phyloP scores from a whole-genome alignment of 1,140 invertebrate species.

The Brachionus asplanchnoidis region DNA sequence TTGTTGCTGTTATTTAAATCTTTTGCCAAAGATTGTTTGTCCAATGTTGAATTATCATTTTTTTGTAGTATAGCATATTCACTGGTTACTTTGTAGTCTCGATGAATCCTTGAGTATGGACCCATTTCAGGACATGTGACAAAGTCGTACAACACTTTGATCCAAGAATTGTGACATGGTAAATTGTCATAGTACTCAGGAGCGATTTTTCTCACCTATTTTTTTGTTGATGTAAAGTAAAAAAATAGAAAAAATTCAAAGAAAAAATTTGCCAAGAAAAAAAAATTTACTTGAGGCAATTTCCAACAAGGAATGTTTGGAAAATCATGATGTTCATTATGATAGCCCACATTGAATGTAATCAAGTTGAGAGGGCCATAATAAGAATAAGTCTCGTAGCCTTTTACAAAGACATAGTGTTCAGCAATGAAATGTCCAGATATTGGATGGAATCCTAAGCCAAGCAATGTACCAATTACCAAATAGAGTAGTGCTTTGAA shows the following conservation, averaged over 20 bases:
- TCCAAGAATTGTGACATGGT: constrained; percentile 88
- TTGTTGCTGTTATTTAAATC: not conserved
- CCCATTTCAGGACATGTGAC: constrained; percentile 91
- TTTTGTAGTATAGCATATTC: constrained; percentile 29
- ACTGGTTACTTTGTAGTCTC: constrained; percentile 32
- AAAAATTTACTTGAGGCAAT: constrained; percentile 65
- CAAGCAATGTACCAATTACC: constrained; percentile 76
- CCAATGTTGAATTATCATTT: not conserved
- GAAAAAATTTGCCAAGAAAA: not conserved
- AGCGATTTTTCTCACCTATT: constrained; percentile 76
- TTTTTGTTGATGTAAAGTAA: constrained; percentile 60
- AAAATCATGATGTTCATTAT: constrained; percentile 77
- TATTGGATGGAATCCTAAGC: constrained; percentile 96
- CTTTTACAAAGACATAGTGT: constrained; percentile 97
- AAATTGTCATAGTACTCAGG: constrained; percentile 90
- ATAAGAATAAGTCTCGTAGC: constrained; percentile 96
- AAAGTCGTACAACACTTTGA: constrained; percentile 86
- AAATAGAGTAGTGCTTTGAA: constrained; percentile 75
- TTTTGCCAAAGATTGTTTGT: not conserved
- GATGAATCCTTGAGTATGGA: constrained; percentile 77
- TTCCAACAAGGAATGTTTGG: constrained; percentile 86
- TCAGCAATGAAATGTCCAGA: constrained; percentile 98
- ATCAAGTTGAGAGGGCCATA: constrained; percentile 94
- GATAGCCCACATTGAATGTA: constrained; percentile 90
- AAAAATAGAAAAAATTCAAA: not conserved